Conservation (phyloP, 1,140 invertebrate genomes). For the Sesamia nonagrioides region DNA sequence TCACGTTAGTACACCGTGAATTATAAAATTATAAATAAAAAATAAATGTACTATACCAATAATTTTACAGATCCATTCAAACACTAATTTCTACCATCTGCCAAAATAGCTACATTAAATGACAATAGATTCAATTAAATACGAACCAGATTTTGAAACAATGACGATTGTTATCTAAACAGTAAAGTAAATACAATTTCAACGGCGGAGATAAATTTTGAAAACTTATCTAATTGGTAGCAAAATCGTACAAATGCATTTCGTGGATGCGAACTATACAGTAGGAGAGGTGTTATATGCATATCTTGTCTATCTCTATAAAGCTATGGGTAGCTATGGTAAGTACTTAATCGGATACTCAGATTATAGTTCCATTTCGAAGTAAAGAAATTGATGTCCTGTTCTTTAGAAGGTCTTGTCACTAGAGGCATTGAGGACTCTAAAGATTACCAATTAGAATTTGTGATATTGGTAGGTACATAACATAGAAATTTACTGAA, state of each 20-base stretch:
- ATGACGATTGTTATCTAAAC: constrained; percentile 41
- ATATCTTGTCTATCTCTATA: constrained; percentile 40
- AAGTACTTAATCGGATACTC: constrained; percentile 34
- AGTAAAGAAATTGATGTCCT: not conserved
- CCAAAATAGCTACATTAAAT: not conserved
- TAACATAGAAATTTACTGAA: no score
- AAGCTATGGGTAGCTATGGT: not conserved
- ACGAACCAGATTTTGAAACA: constrained; percentile 14
- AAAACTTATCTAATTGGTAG: constrained; percentile 42
- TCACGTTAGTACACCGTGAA: not conserved
- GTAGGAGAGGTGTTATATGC: constrained; percentile 13
- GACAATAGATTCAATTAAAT: constrained; percentile 28
- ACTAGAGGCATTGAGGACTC: not conserved
- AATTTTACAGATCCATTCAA: not conserved
- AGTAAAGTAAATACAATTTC: constrained; percentile 20
- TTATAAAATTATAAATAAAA: not conserved
- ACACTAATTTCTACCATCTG: not conserved
- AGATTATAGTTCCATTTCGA: constrained; percentile 3
- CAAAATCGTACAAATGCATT: constrained; percentile 23
- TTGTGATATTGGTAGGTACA: no score
- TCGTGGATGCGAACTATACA: not conserved
- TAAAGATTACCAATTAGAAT: no score
- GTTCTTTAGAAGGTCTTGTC: not conserved
- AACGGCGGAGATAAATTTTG: constrained; percentile 33
- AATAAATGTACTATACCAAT: not conserved